Base-by-base conservation (phyloP, 2,888 invertebrate species). In the Alentia gelatinosa region DNA sequence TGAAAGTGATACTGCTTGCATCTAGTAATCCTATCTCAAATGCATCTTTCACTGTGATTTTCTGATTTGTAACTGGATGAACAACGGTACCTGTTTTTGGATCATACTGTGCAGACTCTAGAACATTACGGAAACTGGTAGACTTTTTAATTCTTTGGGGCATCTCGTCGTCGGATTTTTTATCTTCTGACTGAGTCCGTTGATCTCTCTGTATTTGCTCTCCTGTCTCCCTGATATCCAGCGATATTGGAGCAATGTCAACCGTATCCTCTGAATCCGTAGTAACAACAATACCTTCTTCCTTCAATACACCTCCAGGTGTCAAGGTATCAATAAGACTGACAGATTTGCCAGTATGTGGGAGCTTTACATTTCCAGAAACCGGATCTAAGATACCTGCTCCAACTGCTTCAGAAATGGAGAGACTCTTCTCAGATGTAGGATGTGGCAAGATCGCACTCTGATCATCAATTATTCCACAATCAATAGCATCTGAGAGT, bases 381-480 rank as follows among this genome's bases (percentile, higher is more conserved):
- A 79, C 79, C 39, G 79, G 79, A 79, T 92, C 90, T 63, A 84
- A 12, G 23, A 74, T 3, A 91, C 98, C 98, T 94, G 97, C 97
- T 90, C 97, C 97, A 94, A 99, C 97, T 47, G 99, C 98, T 96
- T 98, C 97, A 23, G 15, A 30, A 0, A 91, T 19, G 0, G 91
- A 30, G 7, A 91, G 39, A 4, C 30, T 15, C 1, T 50, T 97
- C 0, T 98, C 98, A 37, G 97, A 95, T 94, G 97, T 97, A 37
- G 98, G 98, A 96, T 99, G 98, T 9, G 93, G 92, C 90, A 95
- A 95, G 0, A 94, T 89, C 12, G 95, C 95, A 89, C 93, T 93
- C n/a, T 93, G 98, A 7, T 98, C 98, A 95, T 98, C 98, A 96
- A 97, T 97, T 84, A 99, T 97, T 95, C 99, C 98, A 94, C 97